Base-by-base conservation (phyloP, 2,113 vertebrate genomes). In the Corynorhinus townsendii region DNA sequence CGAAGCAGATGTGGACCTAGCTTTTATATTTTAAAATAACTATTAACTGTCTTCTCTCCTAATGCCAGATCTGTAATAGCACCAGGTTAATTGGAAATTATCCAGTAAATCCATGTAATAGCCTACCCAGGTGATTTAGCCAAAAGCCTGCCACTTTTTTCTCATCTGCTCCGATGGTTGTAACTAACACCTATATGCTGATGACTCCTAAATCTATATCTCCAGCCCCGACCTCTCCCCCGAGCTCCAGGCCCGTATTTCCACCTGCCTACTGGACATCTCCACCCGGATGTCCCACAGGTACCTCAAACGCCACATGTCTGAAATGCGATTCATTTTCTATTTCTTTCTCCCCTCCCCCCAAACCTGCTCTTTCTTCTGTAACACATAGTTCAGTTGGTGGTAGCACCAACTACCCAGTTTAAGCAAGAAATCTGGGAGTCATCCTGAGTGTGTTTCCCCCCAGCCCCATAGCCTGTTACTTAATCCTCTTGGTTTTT, bases 181-280 rank as follows among this genome's bases (percentile, higher is more conserved):
- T 96, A 92, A 97, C 96, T 97, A 97, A 96, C 97, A 97, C 96
- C 95, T 96, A 95, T 95, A 95, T 96, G 97, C 96, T 97, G 97
- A 97, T 92, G 97, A 96, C 96, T 97, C 97, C 97, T 93, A 91
- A 94, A 96, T 97, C 97, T 97, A 75, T 96, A 95, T 97, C 96
- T 96, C 96, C 97, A 97, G 97, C 97, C 97, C 97, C 97, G 96
- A 97, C 97, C 96, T 97, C 96, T 95, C 96, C 97, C 97, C 97
- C 69, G 96, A 97, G 97, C 89, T 96, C 96, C 96, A 97, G 97
- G 96, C 97, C 97, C 93, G 97, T 96, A 96, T 97, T 97, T 95
- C 97, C 97, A 97, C 96, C 97, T 95, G 97, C 97, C 96, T 96
- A 97, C 97, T 97, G 97, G 97, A 97, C 97, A 97, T 97, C 97